Evolutionary conservation across 2,888 invertebrate genomes (phyloP).

Genomic region (Watsonalla cultraria): DNA sequence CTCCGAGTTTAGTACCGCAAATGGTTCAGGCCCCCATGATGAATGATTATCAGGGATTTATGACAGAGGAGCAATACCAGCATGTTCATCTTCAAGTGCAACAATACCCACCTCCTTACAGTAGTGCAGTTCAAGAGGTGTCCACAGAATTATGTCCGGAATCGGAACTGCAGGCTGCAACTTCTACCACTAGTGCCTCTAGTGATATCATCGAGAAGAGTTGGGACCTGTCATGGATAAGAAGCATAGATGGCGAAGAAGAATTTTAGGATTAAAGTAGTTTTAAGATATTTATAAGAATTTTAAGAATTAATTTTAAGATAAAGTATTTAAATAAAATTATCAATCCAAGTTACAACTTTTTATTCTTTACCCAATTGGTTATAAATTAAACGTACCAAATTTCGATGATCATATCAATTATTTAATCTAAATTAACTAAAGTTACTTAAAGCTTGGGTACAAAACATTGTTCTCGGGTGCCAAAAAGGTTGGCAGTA

Average conservation of each 20-base stretch:
- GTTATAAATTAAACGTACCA: no score
- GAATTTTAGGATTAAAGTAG: conserved; percentile 23
- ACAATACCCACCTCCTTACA: conserved; percentile 24
- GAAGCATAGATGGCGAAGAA: conserved; percentile 38
- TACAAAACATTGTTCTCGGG: no score
- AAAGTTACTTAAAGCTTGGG: no score
- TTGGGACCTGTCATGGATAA: conserved; percentile 58
- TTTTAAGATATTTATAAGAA: conserved; percentile 1
- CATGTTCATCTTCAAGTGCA: conserved; percentile 25
- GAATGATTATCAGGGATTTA: conserved; percentile 24
- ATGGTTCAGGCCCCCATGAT: conserved; percentile 13
- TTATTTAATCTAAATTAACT: no score
- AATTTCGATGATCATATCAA: no score
- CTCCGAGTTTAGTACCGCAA: conserved; percentile 12
- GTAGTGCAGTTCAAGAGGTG: conserved; percentile 16
- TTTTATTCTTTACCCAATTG: conserved; percentile 1
- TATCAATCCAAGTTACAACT: no score
- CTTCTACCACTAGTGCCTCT: conserved; percentile 13
- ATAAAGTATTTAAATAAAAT: neutral
- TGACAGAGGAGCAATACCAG: conserved; percentile 25
- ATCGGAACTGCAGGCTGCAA: conserved; percentile 14
- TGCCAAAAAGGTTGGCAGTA: no score
- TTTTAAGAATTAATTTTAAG: conserved; percentile 9
- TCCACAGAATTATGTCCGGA: conserved; percentile 12
- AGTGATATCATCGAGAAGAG: conserved; percentile 26